A percentile compares a stretch with the other conserved stretches of the same genome.
phyloP scores from a whole-genome alignment of 2,888 invertebrate species.

The Eledone cirrhosa region DNA sequence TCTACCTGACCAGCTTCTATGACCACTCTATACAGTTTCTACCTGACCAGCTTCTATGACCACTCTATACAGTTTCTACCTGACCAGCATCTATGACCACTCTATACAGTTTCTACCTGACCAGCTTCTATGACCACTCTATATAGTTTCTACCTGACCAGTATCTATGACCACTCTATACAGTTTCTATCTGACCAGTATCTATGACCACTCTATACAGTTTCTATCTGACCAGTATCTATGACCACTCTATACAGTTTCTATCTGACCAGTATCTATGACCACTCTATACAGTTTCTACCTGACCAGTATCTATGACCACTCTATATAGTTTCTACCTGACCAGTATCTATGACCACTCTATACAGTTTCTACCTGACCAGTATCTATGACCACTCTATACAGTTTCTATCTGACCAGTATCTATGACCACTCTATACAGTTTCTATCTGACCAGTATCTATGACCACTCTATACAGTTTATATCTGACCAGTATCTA shows the following conservation, averaged over 20 bases:
- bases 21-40: constrained; percentile 99
- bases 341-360: neutral
- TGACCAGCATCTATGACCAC: constrained; percentile 99
- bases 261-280: no score
- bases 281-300: constrained; percentile 75
- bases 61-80: constrained; percentile 75
- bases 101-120: no score
- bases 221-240: constrained; percentile 97
- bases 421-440: constrained; percentile 37
- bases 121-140: neutral
- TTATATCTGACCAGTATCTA: no score
- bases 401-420: no score
- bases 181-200: no score
- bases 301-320: constrained; percentile 98
- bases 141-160: constrained; percentile 86
- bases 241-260: constrained; percentile 99
- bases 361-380: constrained; percentile 84
- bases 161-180: constrained; percentile 99
- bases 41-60: no score
- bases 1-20: constrained; percentile 98
- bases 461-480: constrained; percentile 99
- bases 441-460: constrained; percentile 95
- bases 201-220: constrained; percentile 46
- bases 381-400: constrained; percentile 99
- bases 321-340: no score